These are phyloP conservation scores for Luidia sarsii DNA, from an alignment of 53 echinoderm and acorn worm species.

Conservation along the genomic window DNA sequence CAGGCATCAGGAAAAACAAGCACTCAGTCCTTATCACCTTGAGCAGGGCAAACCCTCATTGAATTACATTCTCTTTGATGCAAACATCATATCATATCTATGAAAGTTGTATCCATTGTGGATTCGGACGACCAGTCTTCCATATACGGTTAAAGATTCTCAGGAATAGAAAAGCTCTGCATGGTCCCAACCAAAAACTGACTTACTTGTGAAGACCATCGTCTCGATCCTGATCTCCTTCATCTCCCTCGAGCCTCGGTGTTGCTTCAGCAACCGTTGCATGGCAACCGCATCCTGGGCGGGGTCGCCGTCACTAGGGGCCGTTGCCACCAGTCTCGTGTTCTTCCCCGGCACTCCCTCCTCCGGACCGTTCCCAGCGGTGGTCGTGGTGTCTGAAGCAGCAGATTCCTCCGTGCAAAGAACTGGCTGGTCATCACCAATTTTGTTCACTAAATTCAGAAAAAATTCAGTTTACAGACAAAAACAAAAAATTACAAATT, in stretches of 20 bases:
- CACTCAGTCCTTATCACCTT: too few species aligned
- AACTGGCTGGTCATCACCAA: neutral
- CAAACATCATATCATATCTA: too few species aligned
- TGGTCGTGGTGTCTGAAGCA: neutral
- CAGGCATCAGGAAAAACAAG: too few species aligned
- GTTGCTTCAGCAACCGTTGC: conserved; percentile 27
- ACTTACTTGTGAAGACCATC: conserved; percentile 17
- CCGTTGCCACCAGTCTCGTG: neutral
- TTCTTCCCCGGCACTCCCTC: neutral
- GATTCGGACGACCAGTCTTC: neutral
- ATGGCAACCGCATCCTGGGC: conserved; percentile 5
- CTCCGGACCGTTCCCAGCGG: neutral
- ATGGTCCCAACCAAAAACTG: neutral
- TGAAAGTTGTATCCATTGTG: neutral
- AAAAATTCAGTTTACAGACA: too few species aligned
- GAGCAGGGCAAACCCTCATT: too few species aligned
- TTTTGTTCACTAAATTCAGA: conserved; percentile 17
- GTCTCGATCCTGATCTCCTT: conserved; percentile 68
- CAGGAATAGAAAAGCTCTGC: neutral
- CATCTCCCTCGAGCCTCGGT: conserved; percentile 61
- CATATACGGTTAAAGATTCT: neutral
- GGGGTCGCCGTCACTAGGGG: neutral
- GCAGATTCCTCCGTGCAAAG: neutral
- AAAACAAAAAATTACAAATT: too few species aligned
- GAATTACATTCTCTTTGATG: too few species aligned